phyloP scores from a whole-genome alignment of 2,888 invertebrate genomes.

The Drosophila paucipuncta region DNA sequence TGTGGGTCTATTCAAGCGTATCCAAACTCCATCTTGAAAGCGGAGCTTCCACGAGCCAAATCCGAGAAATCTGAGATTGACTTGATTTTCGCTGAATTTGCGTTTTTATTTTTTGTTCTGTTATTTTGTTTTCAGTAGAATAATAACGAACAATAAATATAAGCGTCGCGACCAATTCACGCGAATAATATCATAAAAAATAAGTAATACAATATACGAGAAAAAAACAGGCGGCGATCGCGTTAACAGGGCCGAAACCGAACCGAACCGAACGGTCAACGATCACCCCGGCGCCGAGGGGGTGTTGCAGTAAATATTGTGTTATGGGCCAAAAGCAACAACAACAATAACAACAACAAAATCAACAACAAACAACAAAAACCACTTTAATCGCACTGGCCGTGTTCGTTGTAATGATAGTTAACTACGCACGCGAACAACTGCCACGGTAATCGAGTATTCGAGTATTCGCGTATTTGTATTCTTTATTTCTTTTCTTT shows the following conservation, averaged over 20 bases:
- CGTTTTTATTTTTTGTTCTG: constrained; percentile 31
- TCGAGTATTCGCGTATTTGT: constrained; percentile 27
- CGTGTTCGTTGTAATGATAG: constrained; percentile 24
- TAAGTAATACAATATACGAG: constrained; percentile 55
- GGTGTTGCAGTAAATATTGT: neutral
- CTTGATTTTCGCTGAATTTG: constrained; percentile 39
- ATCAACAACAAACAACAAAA: constrained; percentile 11
- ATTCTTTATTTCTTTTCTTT: constrained; percentile 9
- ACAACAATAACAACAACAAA: constrained; percentile 12
- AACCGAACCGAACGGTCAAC: constrained; percentile 16
- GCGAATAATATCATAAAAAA: constrained; percentile 48
- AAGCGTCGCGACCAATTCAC: constrained; percentile 52
- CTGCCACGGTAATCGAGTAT: constrained; percentile 29
- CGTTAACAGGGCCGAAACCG: constrained; percentile 54
- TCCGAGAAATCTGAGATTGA: constrained; percentile 38
- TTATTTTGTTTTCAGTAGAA: constrained; percentile 9
- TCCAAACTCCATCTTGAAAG: constrained; percentile 37
- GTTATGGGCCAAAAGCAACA: constrained; percentile 20
- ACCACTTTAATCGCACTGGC: constrained; percentile 46
- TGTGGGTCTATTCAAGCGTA: constrained; percentile 32
- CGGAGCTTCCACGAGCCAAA: constrained; percentile 36
- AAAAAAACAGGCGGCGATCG: constrained; percentile 37
- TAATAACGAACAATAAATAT: constrained; percentile 40
- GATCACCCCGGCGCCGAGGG: neutral
- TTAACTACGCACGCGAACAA: constrained; percentile 50